phyloP scores from a whole-genome alignment of 2,797 vertebrate genomes.

The Anguilla marmorata region DNA sequence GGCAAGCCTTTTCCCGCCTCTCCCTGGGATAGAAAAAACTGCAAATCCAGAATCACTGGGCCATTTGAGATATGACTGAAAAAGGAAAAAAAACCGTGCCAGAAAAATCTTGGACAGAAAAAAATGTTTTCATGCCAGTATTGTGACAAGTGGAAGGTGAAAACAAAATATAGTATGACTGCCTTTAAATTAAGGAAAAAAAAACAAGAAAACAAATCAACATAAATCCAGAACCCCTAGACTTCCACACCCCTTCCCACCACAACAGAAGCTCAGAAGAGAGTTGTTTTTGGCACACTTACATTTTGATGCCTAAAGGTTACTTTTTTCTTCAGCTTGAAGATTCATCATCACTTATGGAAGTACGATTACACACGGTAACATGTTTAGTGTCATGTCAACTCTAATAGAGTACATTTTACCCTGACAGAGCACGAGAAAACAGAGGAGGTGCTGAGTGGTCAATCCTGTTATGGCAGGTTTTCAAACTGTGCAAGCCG shows the following conservation, averaged over 20 bases:
- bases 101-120: conserved; percentile 41
- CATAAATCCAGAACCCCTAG: background rate
- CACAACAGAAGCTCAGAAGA: background rate
- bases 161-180: conserved; percentile 29
- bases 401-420: no score
- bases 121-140: conserved; percentile 24
- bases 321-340: background rate
- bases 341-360: background rate
- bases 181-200: background rate
- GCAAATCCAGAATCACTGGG: conserved; percentile 7
- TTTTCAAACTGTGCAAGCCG: no score
- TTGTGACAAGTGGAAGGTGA: conserved; percentile 30
- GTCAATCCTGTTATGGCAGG: no score
- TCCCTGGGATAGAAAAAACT: background rate
- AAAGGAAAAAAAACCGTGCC: background rate
- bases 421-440: no score
- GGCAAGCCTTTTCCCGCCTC: background rate
- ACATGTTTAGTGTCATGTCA: no score
- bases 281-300: background rate
- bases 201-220: background rate
- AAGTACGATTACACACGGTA: background rate
- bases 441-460: no score
- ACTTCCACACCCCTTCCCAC: background rate
- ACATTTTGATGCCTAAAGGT: background rate
- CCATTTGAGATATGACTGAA: conserved; percentile 4